These are phyloP conservation scores for Nymphalis c-album DNA, from an alignment of 2,888 invertebrate genomes.

Conservation along the genomic window DNA sequence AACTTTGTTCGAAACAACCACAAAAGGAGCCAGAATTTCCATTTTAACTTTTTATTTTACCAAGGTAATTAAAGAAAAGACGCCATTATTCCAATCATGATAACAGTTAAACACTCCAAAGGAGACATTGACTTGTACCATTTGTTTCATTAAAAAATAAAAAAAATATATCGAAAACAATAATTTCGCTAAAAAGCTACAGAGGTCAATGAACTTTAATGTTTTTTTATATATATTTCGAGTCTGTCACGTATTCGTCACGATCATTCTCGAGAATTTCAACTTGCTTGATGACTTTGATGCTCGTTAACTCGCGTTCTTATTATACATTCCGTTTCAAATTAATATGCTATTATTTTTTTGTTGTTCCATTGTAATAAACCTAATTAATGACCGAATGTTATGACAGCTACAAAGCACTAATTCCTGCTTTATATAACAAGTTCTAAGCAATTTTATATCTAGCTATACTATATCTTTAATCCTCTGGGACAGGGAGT, in stretches of 20 bases:
- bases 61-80: slow-evolving; percentile 67
- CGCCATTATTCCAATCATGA: slow-evolving; percentile 43
- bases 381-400: slow-evolving; percentile 24
- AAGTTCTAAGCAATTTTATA: slow-evolving; percentile 21
- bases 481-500: slow-evolving; percentile 62
- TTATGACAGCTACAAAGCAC: slow-evolving; percentile 18
- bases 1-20: slow-evolving; percentile 47
- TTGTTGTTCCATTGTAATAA: slow-evolving; percentile 20
- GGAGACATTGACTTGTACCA: background rate
- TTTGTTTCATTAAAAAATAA: background rate
- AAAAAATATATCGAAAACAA: slow-evolving; percentile 42
- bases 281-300: slow-evolving; percentile 34
- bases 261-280: slow-evolving; percentile 36
- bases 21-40: slow-evolving; percentile 55
- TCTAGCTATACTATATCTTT: slow-evolving; percentile 52
- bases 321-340: slow-evolving; percentile 26
- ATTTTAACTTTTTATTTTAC: slow-evolving; percentile 54
- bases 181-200: slow-evolving; percentile 44
- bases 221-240: slow-evolving; percentile 36
- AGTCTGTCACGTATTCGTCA: slow-evolving; percentile 41
- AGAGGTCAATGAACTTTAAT: slow-evolving; percentile 33
- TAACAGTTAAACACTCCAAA: background rate
- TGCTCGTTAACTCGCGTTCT: slow-evolving; percentile 33
- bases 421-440: slow-evolving; percentile 16
- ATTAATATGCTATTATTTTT: slow-evolving; percentile 30